phyloP scores from a whole-genome alignment of 2,797 vertebrate genomes.

The Spea hammondii region DNA sequence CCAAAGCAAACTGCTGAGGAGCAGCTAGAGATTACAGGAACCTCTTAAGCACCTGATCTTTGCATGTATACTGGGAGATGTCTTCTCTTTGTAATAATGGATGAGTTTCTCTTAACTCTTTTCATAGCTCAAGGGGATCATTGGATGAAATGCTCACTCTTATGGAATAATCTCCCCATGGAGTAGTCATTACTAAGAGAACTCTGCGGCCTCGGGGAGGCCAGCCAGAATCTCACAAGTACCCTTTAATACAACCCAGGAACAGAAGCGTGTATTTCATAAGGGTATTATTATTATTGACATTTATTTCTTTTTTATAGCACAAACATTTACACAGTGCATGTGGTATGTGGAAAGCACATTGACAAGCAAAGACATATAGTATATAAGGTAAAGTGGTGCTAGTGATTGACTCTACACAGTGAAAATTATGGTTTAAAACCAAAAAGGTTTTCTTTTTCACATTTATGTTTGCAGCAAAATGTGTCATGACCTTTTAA shows the following conservation, averaged over 20 bases:
- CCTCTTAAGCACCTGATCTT: constrained; percentile 20
- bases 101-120: constrained; percentile 22
- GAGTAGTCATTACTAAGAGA: constrained; percentile 16
- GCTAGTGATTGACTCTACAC: too few species aligned
- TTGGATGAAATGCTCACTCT: constrained; percentile 31
- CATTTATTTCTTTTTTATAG: too few species aligned
- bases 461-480: too few species aligned
- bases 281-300: too few species aligned
- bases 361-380: too few species aligned
- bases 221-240: constrained; percentile 12
- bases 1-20: background rate
- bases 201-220: background rate
- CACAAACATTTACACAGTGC: too few species aligned
- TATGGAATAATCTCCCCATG: constrained; percentile 26
- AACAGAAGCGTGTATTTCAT: constrained; percentile 16
- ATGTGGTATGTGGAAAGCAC: too few species aligned
- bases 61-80: constrained; percentile 27
- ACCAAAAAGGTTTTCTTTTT: too few species aligned
- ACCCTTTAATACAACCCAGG: background rate
- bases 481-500: too few species aligned
- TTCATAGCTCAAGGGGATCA: constrained; percentile 29
- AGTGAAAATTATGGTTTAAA: too few species aligned
- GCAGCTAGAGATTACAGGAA: constrained; percentile 16
- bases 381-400: too few species aligned
- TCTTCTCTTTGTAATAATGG: constrained; percentile 17